Percentiles rank a stretch among this genome's conserved stretches.
These are phyloP conservation scores for Volucella inanis DNA, from an alignment of 2,888 invertebrate genomes.

Conservation along the genomic window DNA sequence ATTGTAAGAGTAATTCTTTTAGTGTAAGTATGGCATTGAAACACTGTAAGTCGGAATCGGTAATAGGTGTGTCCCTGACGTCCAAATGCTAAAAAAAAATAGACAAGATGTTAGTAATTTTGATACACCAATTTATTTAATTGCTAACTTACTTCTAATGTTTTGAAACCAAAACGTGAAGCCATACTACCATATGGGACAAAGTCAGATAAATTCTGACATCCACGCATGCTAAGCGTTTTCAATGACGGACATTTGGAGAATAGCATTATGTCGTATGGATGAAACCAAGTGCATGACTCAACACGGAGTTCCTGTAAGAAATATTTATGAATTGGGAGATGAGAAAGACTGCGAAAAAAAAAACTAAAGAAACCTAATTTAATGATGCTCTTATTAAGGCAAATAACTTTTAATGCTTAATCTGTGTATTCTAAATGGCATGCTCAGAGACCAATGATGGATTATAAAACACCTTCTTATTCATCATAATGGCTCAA, in stretches of 20 bases:
- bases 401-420: no score
- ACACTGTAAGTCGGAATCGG: slow-evolving; percentile 86
- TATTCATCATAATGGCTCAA: no score
- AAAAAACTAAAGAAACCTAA: no score
- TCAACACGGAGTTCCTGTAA: slow-evolving; percentile 86
- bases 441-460: no score
- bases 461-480: no score
- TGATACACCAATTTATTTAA: neutral
- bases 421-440: no score
- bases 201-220: slow-evolving; percentile 87
- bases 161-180: slow-evolving; percentile 87
- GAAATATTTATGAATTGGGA: neutral
- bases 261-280: slow-evolving; percentile 88
- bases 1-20: slow-evolving; percentile 84
- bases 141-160: slow-evolving; percentile 78
- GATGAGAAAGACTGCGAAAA: no score
- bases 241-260: slow-evolving; percentile 87
- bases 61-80: slow-evolving; percentile 84
- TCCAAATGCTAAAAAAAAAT: slow-evolving; percentile 83
- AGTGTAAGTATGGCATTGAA: slow-evolving; percentile 84
- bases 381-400: no score
- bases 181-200: slow-evolving; percentile 91
- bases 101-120: neutral
- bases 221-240: slow-evolving; percentile 87
- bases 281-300: slow-evolving; percentile 89